phyloP scores from a whole-genome alignment of 2,888 invertebrate species.

The Caenorhabditis doughertyi region DNA sequence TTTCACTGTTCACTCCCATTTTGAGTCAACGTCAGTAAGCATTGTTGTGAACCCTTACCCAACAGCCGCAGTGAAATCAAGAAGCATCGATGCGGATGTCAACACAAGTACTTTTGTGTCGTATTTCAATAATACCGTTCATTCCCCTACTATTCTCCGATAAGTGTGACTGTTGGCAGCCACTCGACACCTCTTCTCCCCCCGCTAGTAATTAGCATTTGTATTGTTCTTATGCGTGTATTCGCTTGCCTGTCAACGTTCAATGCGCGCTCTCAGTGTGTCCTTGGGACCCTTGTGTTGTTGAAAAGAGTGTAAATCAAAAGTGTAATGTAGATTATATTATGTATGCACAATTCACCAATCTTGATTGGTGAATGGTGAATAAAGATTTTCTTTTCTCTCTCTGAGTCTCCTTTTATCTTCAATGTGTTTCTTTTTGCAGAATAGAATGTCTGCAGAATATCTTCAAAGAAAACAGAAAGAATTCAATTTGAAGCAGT shows the following conservation, averaged over 20 bases:
- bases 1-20: too few relatives aligned
- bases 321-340: slow-evolving; percentile 47
- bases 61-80: slow-evolving; percentile 24
- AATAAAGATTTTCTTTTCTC: too few relatives aligned
- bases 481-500: slow-evolving; percentile 23
- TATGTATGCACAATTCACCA: slow-evolving; percentile 52
- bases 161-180: slow-evolving; percentile 49
- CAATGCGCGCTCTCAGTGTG: slow-evolving; percentile 1
- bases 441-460: too few relatives aligned
- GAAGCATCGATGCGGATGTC: slow-evolving; percentile 56
- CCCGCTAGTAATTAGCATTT: slow-evolving; percentile 49
- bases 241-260: neutral
- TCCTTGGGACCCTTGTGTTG: slow-evolving; percentile 35
- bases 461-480: too few relatives aligned
- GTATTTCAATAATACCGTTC: slow-evolving; percentile 52
- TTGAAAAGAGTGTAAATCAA: slow-evolving; percentile 49
- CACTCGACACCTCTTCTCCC: slow-evolving; percentile 38
- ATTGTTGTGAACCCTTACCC: too few relatives aligned
- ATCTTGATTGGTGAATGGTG: neutral
- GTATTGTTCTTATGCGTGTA: slow-evolving; percentile 43
- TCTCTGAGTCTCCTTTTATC: neutral
- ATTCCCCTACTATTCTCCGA: slow-evolving; percentile 11
- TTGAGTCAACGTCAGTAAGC: too few relatives aligned
- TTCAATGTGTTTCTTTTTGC: too few relatives aligned
- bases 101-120: slow-evolving; percentile 41